phyloP scores from a whole-genome alignment of 2,888 invertebrate genomes.

The Saturnia pavonia region DNA sequence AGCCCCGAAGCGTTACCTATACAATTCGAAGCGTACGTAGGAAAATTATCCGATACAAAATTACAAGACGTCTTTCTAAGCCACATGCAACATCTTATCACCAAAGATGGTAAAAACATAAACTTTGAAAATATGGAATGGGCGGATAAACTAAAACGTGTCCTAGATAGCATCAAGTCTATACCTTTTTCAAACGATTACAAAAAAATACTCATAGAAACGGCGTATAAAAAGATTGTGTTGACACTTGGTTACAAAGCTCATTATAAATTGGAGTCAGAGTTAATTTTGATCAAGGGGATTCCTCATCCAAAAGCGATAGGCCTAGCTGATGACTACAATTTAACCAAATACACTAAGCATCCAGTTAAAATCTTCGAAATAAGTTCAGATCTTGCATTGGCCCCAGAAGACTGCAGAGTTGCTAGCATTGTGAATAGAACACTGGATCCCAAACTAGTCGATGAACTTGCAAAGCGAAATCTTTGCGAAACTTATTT shows the following conservation, averaged over 20 bases:
- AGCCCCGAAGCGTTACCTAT: constrained; percentile 44
- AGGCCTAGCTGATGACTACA: constrained; percentile 38
- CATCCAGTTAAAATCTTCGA: constrained; percentile 39
- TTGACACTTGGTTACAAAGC: constrained; percentile 40
- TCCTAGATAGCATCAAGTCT: constrained; percentile 28
- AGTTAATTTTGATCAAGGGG: constrained; percentile 44
- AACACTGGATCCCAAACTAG: constrained; percentile 35
- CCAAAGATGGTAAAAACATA: constrained; percentile 29
- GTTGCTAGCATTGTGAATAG: constrained; percentile 45
- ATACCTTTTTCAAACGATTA: constrained; percentile 36
- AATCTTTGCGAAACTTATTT: constrained; percentile 18
- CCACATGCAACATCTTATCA: constrained; percentile 37
- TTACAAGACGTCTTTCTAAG: constrained; percentile 38
- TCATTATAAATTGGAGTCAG: constrained; percentile 37
- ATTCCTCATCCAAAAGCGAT: constrained; percentile 34
- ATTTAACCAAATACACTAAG: constrained; percentile 41
- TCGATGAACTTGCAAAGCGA: constrained; percentile 28
- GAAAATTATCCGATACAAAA: constrained; percentile 35
- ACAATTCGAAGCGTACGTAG: constrained; percentile 41
- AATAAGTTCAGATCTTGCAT: constrained; percentile 37
- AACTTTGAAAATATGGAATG: constrained; percentile 28
- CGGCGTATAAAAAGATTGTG: constrained; percentile 37
- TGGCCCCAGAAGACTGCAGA: constrained; percentile 36
- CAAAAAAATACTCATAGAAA: constrained; percentile 30
- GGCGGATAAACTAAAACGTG: constrained; percentile 35